Evolutionary conservation across 2,113 vertebrate species (phyloP).

Genomic region (Entomyzon cyanotis): DNA sequence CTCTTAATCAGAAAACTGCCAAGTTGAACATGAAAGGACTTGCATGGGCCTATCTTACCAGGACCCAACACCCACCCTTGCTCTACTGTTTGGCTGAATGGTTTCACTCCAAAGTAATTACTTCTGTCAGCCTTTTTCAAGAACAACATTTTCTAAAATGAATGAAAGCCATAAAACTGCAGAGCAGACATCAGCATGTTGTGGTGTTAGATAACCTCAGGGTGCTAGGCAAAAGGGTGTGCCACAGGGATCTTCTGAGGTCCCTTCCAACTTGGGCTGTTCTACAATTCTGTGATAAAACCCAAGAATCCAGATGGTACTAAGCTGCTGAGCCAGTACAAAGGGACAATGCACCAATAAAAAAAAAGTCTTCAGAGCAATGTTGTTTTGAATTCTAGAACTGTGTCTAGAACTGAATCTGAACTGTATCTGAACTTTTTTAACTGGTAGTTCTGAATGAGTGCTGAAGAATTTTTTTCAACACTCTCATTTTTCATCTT

Average conservation of each 20-base stretch:
- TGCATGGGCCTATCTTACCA: background rate
- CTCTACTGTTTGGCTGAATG: background rate
- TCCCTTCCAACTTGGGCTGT: background rate
- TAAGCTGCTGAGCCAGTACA: background rate
- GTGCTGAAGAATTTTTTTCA: background rate
- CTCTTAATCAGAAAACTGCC: background rate
- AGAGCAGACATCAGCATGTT: background rate
- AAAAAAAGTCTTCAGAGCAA: background rate
- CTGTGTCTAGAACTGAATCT: background rate
- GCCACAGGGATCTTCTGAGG: background rate
- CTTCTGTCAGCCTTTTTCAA: background rate
- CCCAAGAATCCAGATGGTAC: background rate
- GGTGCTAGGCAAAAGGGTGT: background rate
- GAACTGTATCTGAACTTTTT: background rate
- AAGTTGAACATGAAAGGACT: background rate
- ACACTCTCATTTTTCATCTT: background rate
- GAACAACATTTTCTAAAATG: background rate
- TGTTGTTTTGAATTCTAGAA: background rate
- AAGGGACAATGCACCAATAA: background rate
- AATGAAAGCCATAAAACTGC: background rate
- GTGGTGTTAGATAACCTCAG: background rate
- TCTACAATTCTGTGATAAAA: background rate
- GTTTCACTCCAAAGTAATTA: background rate
- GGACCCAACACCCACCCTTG: background rate
- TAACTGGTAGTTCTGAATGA: background rate